These are phyloP conservation scores for Pterocles burchelli DNA, from an alignment of 2,113 vertebrate species.

Conservation along the genomic window DNA sequence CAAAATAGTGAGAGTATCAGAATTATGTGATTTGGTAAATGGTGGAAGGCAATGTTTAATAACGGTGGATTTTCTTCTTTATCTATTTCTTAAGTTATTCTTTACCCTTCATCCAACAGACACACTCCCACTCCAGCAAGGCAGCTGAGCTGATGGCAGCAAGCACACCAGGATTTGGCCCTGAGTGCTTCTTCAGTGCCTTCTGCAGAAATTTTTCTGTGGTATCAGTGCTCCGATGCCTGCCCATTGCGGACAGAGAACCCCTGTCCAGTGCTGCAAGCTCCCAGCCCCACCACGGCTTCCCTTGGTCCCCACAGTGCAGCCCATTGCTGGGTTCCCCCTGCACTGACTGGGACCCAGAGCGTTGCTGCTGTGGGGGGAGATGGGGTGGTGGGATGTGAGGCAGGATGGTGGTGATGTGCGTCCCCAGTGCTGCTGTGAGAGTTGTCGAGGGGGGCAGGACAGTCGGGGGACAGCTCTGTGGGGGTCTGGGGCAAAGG, in stretches of 20 bases:
- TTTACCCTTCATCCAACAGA: not conserved
- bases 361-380: not conserved
- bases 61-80: slow-evolving; percentile 17
- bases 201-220: not conserved
- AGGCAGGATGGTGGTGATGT: not conserved
- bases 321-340: not conserved
- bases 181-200: not conserved
- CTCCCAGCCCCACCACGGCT: fast-evolving
- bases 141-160: not conserved
- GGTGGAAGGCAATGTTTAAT: not conserved
- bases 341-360: not conserved
- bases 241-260: not conserved
- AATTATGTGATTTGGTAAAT: not conserved
- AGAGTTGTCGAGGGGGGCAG: not conserved
- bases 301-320: too few relatives aligned
- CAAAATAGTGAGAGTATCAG: not conserved
- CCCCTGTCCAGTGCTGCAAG: not conserved
- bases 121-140: fast-evolving
- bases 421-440: fast-evolving
- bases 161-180: not conserved
- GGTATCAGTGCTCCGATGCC: too few relatives aligned
- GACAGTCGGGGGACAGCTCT: not conserved
- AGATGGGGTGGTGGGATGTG: not conserved
- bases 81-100: not conserved
- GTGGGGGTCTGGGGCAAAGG: fast-evolving